Evolutionary conservation across 2,797 vertebrate species (phyloP).

Genomic region (Aphelocoma californica): DNA sequence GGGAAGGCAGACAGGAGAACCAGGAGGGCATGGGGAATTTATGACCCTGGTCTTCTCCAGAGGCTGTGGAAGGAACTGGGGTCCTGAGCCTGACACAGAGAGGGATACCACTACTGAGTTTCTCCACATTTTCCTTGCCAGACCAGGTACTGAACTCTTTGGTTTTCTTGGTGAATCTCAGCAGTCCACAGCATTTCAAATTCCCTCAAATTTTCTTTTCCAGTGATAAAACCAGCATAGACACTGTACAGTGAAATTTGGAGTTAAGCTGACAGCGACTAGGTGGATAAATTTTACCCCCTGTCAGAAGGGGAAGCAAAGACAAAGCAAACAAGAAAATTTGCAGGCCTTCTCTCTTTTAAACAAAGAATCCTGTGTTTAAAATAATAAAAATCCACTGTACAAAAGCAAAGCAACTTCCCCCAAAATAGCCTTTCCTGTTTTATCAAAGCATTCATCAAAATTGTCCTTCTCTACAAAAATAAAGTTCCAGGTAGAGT

Average conservation of each 20-base stretch:
- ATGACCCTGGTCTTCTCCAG: background rate
- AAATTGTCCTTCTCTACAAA: slow-evolving; percentile 18
- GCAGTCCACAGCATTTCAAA: background rate
- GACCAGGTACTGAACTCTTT: background rate
- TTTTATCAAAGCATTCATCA: slow-evolving; percentile 48
- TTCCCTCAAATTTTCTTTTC: background rate
- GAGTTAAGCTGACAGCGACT: background rate
- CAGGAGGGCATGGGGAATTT: background rate
- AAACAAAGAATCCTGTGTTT: slow-evolving; percentile 65
- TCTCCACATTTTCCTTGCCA: background rate
- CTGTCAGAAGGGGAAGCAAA: slow-evolving; percentile 39
- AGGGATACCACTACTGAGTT: background rate
- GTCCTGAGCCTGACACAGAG: background rate
- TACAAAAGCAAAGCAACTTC: slow-evolving; percentile 45
- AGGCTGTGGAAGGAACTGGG: background rate
- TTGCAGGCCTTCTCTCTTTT: slow-evolving; percentile 36
- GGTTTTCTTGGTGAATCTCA: background rate
- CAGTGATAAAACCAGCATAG: background rate
- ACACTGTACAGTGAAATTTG: background rate
- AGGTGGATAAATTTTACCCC: background rate
- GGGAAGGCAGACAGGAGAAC: background rate
- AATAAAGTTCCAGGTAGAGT: slow-evolving; percentile 31
- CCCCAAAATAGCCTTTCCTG: slow-evolving; percentile 55
- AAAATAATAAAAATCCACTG: slow-evolving; percentile 58
- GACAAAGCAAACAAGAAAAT: slow-evolving; percentile 48